phyloP scores from a whole-genome alignment of 2,113 vertebrate species.

The Zeus faber region DNA sequence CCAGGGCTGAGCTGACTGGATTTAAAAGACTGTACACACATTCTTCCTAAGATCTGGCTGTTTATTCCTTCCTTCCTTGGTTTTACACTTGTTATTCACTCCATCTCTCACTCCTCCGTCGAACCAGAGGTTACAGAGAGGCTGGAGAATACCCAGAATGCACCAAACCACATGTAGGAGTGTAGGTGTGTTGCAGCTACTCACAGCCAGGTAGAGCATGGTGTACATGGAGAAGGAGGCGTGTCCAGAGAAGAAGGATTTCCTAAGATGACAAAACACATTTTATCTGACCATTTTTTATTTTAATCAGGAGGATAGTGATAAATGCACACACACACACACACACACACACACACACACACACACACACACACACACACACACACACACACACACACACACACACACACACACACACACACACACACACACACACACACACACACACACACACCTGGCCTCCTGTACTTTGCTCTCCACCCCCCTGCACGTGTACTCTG shows the following conservation, averaged over 20 bases:
- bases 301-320: neutral
- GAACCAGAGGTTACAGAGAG: slow-evolving; percentile 55
- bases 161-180: too few species aligned
- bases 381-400: slow-evolving; percentile 57
- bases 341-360: slow-evolving; percentile 75
- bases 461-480: slow-evolving; percentile 83
- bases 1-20: too few species aligned
- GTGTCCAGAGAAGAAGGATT: slow-evolving; percentile 98
- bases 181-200: slow-evolving; percentile 66
- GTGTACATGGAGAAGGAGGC: slow-evolving; percentile 97
- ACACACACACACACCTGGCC: slow-evolving; percentile 80
- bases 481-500: slow-evolving; percentile 83
- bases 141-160: slow-evolving; percentile 50
- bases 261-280: slow-evolving; percentile 72
- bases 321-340: slow-evolving; percentile 14
- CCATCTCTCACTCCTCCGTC: neutral
- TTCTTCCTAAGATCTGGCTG: too few species aligned
- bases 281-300: neutral
- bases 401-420: neutral
- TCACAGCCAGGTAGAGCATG: slow-evolving; percentile 98
- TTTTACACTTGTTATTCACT: slow-evolving; percentile 1
- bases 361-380: slow-evolving; percentile 75
- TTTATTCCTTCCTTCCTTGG: slow-evolving; percentile 25
- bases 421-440: neutral
- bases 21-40: too few species aligned